Conservation (phyloP, 2,797 vertebrate species). For the Enteromius radiatus region DNA sequence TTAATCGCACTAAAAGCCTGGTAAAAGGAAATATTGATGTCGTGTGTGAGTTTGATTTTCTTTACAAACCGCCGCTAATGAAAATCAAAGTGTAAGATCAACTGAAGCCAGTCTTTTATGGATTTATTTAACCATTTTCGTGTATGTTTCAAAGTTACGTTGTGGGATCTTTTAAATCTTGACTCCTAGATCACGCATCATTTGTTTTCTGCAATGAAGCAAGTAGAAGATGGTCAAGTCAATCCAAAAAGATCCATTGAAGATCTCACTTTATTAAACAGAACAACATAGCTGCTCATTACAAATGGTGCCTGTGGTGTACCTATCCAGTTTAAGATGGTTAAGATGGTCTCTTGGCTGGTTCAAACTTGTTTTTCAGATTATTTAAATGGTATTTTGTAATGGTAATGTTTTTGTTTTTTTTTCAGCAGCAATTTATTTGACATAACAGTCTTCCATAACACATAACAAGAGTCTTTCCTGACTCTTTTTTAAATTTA, state of each 20-base stretch:
- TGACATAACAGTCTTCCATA: too few species aligned
- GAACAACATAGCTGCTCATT: neutral
- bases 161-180: neutral
- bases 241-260: neutral
- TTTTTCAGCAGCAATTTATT: neutral
- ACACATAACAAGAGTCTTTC: too few species aligned
- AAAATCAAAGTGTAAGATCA: neutral
- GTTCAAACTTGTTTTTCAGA: too few species aligned
- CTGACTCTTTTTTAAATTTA: neutral
- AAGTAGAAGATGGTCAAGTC: neutral
- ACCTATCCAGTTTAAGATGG: neutral
- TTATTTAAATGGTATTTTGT: too few species aligned
- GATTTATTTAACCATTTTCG: neutral
- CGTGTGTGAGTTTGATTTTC: constrained; percentile 2
- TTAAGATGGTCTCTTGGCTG: neutral
- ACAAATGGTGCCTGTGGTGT: neutral
- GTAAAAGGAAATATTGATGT: neutral
- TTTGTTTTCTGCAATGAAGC: neutral
- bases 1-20: neutral
- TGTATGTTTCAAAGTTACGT: neutral
- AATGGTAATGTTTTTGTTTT: too few species aligned
- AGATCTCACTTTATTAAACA: neutral
- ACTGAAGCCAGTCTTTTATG: constrained; percentile 4
- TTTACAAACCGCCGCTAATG: neutral
- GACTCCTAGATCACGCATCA: neutral